Conservation (phyloP, 2,113 vertebrate genomes). For the Mohoua ochrocephala region DNA sequence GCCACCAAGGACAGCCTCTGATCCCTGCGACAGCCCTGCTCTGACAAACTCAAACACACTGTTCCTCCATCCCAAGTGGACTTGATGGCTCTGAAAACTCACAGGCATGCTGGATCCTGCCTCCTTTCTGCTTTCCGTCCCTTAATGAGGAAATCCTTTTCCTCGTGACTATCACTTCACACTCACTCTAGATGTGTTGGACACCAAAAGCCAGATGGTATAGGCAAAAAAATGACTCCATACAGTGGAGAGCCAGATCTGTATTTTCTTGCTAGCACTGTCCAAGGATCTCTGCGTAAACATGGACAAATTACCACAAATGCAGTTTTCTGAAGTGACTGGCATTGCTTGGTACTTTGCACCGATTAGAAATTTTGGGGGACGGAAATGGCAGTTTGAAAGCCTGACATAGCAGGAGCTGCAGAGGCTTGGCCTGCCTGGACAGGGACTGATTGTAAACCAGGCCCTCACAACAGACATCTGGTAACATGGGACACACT, state of each 20-base stretch:
- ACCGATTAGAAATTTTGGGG: neutral
- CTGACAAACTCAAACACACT: neutral
- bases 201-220: neutral
- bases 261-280: neutral
- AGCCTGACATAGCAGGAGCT: neutral
- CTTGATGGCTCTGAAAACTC: neutral
- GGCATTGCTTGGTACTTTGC: neutral
- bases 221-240: neutral
- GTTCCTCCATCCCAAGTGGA: neutral
- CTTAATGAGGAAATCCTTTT: neutral
- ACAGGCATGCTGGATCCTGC: neutral
- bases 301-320: neutral
- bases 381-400: neutral
- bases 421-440: neutral
- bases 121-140: neutral
- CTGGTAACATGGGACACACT: neutral
- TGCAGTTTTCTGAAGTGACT: neutral
- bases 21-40: neutral
- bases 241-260: neutral
- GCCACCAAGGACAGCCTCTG: slow-evolving; percentile 20
- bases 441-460: neutral
- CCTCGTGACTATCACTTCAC: neutral
- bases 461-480: rapidly evolving
- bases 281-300: neutral
- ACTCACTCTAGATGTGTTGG: neutral